Base-by-base conservation (phyloP, 2,888 invertebrate genomes). In the Acrocera orbiculus region DNA sequence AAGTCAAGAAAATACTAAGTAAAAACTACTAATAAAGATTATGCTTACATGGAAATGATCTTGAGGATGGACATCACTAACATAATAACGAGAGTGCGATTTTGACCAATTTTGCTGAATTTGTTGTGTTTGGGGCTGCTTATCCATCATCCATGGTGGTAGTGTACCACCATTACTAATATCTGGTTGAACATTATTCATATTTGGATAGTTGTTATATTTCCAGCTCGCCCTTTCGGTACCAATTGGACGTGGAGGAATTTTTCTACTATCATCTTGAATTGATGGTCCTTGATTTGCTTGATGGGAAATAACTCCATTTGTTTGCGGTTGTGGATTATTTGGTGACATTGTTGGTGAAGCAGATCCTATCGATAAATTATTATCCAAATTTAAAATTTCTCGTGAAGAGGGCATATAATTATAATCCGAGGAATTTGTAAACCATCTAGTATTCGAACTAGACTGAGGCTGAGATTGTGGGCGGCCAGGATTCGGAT, bases 211-310 rank as follows among this genome's bases (percentile, higher is more conserved):
- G 41, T 53, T 53, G 34, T 54, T 54, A 37, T 52, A 57, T 37
- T 58, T 58, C 58, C 58, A 58, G 30, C 56, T 56, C 11, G 58
- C 58, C 47, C 85, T 68, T 61, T 83, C 85, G 1, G 81, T 83
- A 43, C 85, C 85, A 53, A 85, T 85, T 32, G 85, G 83, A 4
- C 77, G 65, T 10, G 51, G 34, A 28, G 76, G 73, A 45, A 60
- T 59, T 48, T 60, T 59, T 20, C 60, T 52, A 43, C 53, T 50
- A 45, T 61, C 61, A 38, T 61, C 60, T 23, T 23, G 30, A 8
- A 44, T 43, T 7, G 20, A 17, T 24, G 40, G 40, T 27, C 38
- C 42, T 7, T 35, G 42, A 29, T 43, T 43, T 8, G 42, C 45
- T 22, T 35, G 40, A 28, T 41, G 40, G 6, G 36, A 27, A 32